Evolutionary conservation across 1,140 invertebrate genomes (phyloP), one percentile per base, ranked within the genome.

Genomic region (Lanistes nyassanus): DNA sequence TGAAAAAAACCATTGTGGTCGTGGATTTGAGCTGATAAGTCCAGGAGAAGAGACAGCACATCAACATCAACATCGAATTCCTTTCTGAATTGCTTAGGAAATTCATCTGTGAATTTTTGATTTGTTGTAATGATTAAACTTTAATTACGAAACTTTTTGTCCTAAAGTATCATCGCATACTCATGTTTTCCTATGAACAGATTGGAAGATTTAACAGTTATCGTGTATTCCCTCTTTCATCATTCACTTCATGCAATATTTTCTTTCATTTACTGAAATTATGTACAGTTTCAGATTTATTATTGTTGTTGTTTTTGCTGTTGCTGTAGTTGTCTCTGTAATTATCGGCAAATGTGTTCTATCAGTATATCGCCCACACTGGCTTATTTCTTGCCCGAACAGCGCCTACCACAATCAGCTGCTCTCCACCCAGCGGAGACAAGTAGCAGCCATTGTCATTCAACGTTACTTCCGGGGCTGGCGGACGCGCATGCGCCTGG

Each of bases 391-490:
- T 60, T 62, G 19, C 68, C 31, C 29, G 60, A 79, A 60, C 64
- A 85, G 83, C 0, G 65, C 68, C 11, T 85, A 82, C 73, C 75
- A 85, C 64, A 76, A 73, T 7, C 74, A 80, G n/a, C 76, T 74
- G 37, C 67, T 85, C 31, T 62, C 77, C 51, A 79, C 79, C 67
- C 81, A 78, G 37, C 64, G 75, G 34, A 71, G 80, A 23, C 31
- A 62, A 16, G 37, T 72, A 16, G 80, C 81, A 0, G 78, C 82
- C 34, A 71, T 77, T 9, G 47, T 78, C 42, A 77, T 85, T 39
- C 84, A 85, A 56, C 74, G 72, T 51, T 42, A 73, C 16, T 78
- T 81, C 34, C 75, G 81, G n/a, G 84, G 84, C 6, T 83, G 80
- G 77, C 62, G 62, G 7, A 76, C 83, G 9, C 74, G 84, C 64